Conservation (phyloP, 2,888 invertebrate species). For the Aspidiotus destructor region DNA sequence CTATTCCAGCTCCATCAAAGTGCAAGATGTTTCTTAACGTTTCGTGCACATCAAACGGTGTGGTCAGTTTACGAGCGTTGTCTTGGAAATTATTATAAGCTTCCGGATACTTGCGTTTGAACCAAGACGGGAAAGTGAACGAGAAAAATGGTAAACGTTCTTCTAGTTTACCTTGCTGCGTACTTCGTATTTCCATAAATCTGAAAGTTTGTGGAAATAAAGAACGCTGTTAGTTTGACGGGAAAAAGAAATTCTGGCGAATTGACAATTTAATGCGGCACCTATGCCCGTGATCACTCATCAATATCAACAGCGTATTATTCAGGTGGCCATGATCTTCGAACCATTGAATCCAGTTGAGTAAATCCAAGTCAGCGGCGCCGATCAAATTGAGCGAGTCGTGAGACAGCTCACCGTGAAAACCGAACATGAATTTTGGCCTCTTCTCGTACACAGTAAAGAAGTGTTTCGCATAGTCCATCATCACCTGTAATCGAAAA, state of each 20-base stretch:
- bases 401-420: constrained; percentile 82
- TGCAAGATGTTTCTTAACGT: constrained; percentile 63
- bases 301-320: constrained; percentile 71
- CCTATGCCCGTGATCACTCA: constrained; percentile 91
- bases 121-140: constrained; percentile 62
- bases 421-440: constrained; percentile 75
- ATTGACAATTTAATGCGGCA: constrained; percentile 39
- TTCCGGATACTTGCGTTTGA: constrained; percentile 51
- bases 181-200: constrained; percentile 69
- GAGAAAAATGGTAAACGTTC: constrained; percentile 82
- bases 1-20: constrained; percentile 44
- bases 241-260: too few species aligned
- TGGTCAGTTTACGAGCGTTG: constrained; percentile 62
- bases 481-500: constrained; percentile 43
- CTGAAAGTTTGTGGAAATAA: constrained; percentile 43
- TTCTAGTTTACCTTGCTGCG: constrained; percentile 83
- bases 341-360: constrained; percentile 55
- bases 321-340: constrained; percentile 55
- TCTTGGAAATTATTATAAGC: constrained; percentile 52
- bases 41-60: constrained; percentile 81
- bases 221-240: too few species aligned
- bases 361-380: constrained; percentile 63
- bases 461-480: constrained; percentile 48
- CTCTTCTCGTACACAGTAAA: constrained; percentile 53
- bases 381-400: constrained; percentile 71